These are phyloP conservation scores for Tyria jacobaeae DNA, from an alignment of 2,888 invertebrate genomes.

Conservation along the genomic window DNA sequence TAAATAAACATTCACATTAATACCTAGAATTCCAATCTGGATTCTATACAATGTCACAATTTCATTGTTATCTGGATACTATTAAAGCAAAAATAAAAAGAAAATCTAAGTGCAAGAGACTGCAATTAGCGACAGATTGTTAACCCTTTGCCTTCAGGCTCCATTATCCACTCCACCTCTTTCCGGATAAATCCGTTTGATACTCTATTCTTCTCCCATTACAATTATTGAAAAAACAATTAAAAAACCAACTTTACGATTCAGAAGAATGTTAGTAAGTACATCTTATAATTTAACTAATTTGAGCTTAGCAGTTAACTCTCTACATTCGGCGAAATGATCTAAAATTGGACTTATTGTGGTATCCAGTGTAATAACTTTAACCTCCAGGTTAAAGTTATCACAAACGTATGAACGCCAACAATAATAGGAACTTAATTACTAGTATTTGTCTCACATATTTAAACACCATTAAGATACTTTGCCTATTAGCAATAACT, in stretches of 20 bases:
- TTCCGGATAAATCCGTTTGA: slow-evolving; percentile 38
- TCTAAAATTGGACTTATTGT: not conserved
- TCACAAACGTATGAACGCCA: not conserved
- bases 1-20: too few species aligned
- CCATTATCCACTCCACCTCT: slow-evolving; percentile 41
- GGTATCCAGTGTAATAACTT: too few species aligned
- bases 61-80: not conserved
- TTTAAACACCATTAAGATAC: not conserved
- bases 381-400: not conserved
- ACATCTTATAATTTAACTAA: too few species aligned
- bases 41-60: not conserved
- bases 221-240: slow-evolving; percentile 1
- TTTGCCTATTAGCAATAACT: not conserved
- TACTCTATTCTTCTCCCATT: slow-evolving; percentile 32
- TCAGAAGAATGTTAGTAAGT: too few species aligned
- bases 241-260: not conserved
- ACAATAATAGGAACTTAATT: not conserved
- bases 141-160: slow-evolving; percentile 42
- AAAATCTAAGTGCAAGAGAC: slow-evolving; percentile 26
- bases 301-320: too few species aligned
- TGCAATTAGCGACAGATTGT: slow-evolving; percentile 46
- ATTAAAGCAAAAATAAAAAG: not conserved
- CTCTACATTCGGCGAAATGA: not conserved
- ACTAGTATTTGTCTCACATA: not conserved
- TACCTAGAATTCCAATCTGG: not conserved